Percentiles rank a stretch among this genome's conserved stretches.
Evolutionary conservation across 2,113 vertebrate genomes (phyloP).

Genomic region (Eudyptes chrysolophus): DNA sequence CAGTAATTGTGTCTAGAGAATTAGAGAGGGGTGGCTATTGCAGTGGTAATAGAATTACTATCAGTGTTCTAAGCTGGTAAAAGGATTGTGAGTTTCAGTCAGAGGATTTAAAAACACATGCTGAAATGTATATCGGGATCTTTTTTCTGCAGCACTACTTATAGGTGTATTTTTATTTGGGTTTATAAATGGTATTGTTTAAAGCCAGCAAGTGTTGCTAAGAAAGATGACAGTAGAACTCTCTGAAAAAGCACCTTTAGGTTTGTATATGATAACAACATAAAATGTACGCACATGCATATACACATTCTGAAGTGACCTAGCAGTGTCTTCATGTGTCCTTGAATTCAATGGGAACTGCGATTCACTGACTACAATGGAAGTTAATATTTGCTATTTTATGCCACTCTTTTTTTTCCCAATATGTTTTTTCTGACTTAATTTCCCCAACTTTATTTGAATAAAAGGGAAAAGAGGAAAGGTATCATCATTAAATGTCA

Average conservation of each 20-base stretch:
- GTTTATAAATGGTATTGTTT: not conserved
- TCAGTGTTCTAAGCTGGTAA: slow-evolving; percentile 57
- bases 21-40: slow-evolving; percentile 56
- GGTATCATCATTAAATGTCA: not conserved
- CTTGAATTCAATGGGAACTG: not conserved
- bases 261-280: not conserved
- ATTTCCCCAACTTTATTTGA: not conserved
- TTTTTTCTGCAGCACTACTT: not conserved
- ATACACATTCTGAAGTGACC: not conserved
- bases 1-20: slow-evolving; percentile 66
- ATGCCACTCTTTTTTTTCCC: rapidly evolving
- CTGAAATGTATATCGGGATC: slow-evolving; percentile 21
- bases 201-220: not conserved
- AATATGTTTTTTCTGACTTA: not conserved
- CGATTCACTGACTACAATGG: not conserved
- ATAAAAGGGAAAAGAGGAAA: not conserved
- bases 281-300: not conserved
- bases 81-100: slow-evolving; percentile 62
- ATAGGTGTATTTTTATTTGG: not conserved
- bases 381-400: not conserved
- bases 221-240: not conserved
- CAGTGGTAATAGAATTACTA: slow-evolving; percentile 64
- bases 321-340: not conserved
- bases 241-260: not conserved
- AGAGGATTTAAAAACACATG: slow-evolving; percentile 60